A percentile compares a stretch with the other conserved stretches of the same genome.
Conservation (phyloP, 2,888 invertebrate species). For the Orchesellides sinensis region DNA sequence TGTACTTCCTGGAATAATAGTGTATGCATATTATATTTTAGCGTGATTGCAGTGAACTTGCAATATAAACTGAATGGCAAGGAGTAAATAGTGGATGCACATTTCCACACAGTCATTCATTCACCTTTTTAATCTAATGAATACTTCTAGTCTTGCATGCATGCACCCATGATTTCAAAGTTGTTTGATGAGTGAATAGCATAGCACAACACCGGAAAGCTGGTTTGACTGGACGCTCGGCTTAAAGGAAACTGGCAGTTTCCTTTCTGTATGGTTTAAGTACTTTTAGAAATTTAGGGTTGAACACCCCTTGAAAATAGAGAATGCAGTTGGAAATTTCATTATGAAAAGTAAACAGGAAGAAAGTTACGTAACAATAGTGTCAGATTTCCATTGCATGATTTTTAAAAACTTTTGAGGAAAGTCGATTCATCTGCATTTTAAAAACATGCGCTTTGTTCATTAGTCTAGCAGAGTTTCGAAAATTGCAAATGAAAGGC, state of each 20-base stretch:
- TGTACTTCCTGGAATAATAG: slow-evolving; percentile 29
- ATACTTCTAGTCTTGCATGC: not conserved
- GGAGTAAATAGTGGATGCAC: not conserved
- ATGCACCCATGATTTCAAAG: not conserved
- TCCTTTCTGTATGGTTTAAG: slow-evolving; percentile 18
- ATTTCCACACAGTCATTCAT: slow-evolving; percentile 1
- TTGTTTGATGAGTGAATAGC: too few relatives aligned
- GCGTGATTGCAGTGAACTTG: not conserved
- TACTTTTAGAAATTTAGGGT: too few relatives aligned
- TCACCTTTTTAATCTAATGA: not conserved
- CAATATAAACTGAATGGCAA: not conserved
- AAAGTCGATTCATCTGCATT: too few relatives aligned
- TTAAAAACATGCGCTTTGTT: too few relatives aligned
- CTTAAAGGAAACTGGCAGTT: slow-evolving; percentile 37
- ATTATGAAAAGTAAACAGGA: too few relatives aligned
- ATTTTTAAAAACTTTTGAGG: too few relatives aligned
- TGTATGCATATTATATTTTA: not conserved
- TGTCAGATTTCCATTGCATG: too few relatives aligned
- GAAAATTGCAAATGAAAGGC: too few relatives aligned
- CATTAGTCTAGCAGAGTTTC: too few relatives aligned
- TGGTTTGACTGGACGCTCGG: slow-evolving; percentile 11
- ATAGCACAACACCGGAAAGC: slow-evolving; percentile 18
- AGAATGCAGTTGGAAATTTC: not conserved
- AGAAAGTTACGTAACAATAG: too few relatives aligned
- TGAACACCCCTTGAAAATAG: not conserved